phyloP scores from a whole-genome alignment of 2,113 vertebrate genomes.

The Odocoileus hemionus region DNA sequence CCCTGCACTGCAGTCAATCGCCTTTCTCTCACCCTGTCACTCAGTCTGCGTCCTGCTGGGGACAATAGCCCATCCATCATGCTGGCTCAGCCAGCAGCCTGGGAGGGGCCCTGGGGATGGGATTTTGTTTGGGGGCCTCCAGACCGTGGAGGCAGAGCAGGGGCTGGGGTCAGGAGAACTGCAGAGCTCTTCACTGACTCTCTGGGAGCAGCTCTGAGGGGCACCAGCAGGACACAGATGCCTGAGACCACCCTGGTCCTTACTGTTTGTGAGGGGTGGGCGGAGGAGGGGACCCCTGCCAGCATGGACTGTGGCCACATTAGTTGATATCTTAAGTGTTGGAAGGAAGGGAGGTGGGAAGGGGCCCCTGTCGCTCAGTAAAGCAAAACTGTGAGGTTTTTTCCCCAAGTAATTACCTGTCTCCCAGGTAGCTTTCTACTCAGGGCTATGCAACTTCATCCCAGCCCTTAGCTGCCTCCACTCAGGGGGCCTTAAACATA shows the following conservation, averaged over 20 bases:
- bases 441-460: not conserved
- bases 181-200: constrained; percentile 19
- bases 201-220: constrained; percentile 15
- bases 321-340: not conserved
- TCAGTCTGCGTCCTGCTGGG: not conserved
- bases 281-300: not conserved
- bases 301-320: not conserved
- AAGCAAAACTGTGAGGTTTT: not conserved
- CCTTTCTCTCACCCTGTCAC: not conserved
- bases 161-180: not conserved
- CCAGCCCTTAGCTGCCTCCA: not conserved
- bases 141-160: constrained; percentile 13
- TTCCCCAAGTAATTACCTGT: not conserved
- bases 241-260: not conserved
- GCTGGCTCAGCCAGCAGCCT: not conserved
- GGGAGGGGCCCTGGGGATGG: not conserved
- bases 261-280: not conserved
- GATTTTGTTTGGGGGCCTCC: constrained; percentile 30
- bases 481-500: not conserved
- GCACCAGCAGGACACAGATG: not conserved
- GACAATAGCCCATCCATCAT: not conserved
- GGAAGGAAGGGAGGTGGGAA: not conserved
- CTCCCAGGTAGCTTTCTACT: not conserved
- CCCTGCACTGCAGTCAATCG: not conserved
- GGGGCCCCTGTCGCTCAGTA: not conserved